phyloP scores from a whole-genome alignment of 1,140 invertebrate genomes.

The Rhyacophila brunnea region DNA sequence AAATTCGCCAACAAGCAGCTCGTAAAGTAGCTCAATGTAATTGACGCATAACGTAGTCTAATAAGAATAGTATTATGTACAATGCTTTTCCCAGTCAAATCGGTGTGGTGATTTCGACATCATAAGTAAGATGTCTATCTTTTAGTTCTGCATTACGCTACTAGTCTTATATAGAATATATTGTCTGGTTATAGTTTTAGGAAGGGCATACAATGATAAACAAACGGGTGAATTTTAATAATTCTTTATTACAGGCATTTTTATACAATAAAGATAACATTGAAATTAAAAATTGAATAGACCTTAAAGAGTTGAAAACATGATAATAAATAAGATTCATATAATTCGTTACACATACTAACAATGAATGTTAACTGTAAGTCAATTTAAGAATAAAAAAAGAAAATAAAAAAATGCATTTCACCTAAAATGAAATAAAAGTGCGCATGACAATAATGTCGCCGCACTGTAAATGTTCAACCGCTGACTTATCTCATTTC shows the following conservation, averaged over 20 bases:
- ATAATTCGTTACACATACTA: slow-evolving; percentile 29
- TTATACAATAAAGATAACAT: slow-evolving; percentile 37
- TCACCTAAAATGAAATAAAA: slow-evolving; percentile 29
- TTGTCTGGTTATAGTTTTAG: too few relatives aligned
- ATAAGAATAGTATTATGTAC: too few relatives aligned
- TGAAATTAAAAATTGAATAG: slow-evolving; percentile 33
- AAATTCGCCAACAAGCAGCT: too few relatives aligned
- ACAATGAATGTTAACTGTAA: slow-evolving; percentile 30
- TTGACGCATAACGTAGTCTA: too few relatives aligned
- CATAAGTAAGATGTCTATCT: too few relatives aligned
- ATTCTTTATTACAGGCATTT: slow-evolving; percentile 33
- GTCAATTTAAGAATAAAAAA: slow-evolving; percentile 27
- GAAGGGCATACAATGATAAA: slow-evolving; percentile 11
- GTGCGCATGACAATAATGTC: slow-evolving; percentile 22
- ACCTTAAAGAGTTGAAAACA: slow-evolving; percentile 29
- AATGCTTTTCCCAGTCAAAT: too few relatives aligned
- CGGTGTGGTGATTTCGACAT: too few relatives aligned
- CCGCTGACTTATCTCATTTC: slow-evolving; percentile 9
- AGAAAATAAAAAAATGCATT: slow-evolving; percentile 25
- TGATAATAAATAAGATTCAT: slow-evolving; percentile 34
- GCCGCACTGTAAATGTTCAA: slow-evolving; percentile 3
- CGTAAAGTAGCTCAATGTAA: too few relatives aligned
- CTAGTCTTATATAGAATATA: too few relatives aligned
- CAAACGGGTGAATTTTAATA: slow-evolving; percentile 30
- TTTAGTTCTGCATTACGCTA: too few relatives aligned